Evolutionary conservation across 2,888 invertebrate genomes (phyloP).

Genomic region (Hydriomena furcata): DNA sequence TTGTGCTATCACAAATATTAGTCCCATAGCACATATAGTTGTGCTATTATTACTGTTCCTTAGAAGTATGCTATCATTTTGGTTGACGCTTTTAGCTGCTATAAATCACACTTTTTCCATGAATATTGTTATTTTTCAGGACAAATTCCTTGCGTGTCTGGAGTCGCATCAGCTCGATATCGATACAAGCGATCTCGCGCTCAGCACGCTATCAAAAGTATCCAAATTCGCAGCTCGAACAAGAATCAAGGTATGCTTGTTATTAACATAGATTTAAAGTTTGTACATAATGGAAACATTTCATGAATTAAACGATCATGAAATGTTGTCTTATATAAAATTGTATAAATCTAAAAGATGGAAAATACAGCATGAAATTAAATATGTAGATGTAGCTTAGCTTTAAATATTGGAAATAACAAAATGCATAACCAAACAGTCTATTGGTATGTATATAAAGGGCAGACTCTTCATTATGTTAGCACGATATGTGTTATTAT

Average conservation of each 20-base stretch:
- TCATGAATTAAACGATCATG: constrained; percentile 5
- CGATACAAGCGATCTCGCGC: constrained; percentile 93
- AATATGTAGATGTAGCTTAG: constrained; percentile 34
- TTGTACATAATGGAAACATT: constrained; percentile 20
- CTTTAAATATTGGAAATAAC: constrained; percentile 34
- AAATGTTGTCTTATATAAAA: neutral
- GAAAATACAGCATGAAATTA: constrained; percentile 32
- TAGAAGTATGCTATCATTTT: neutral
- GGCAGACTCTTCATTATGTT: constrained; percentile 21
- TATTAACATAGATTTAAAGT: constrained; percentile 18
- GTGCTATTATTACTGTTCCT: too few species aligned
- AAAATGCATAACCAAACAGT: constrained; percentile 30
- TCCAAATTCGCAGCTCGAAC: constrained; percentile 94
- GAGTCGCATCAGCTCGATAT: constrained; percentile 94
- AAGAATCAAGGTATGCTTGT: constrained; percentile 86
- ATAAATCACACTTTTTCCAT: too few species aligned
- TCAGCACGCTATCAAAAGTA: constrained; percentile 95
- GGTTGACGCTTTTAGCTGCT: neutral
- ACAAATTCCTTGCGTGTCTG: constrained; percentile 90
- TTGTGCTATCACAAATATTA: too few species aligned
- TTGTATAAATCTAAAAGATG: constrained; percentile 22
- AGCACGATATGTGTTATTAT: constrained; percentile 63
- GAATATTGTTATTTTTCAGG: constrained; percentile 77
- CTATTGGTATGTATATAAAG: constrained; percentile 23
- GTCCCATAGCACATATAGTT: too few species aligned